Evolutionary conservation across 2,797 vertebrate species (phyloP).

Genomic region (Brachyalestes nurse): DNA sequence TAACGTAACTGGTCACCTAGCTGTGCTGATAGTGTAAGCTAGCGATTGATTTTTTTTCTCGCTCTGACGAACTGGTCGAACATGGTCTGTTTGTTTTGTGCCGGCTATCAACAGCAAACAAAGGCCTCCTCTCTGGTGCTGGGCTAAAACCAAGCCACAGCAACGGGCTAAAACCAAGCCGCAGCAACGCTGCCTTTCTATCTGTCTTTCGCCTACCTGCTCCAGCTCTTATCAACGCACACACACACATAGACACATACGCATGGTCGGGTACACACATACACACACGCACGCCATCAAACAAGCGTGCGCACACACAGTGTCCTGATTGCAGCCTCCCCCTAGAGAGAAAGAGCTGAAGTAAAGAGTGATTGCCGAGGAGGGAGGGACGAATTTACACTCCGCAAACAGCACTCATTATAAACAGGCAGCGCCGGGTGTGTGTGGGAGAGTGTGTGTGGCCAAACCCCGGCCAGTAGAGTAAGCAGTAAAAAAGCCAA

Average conservation of each 20-base stretch:
- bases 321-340: conserved; percentile 55
- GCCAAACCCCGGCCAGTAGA: conserved; percentile 52
- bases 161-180: conserved; percentile 12
- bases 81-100: not conserved
- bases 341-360: conserved; percentile 45
- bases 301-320: not conserved
- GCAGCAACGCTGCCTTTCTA: conserved; percentile 1
- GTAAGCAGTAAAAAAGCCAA: conserved; percentile 55
- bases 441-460: conserved; percentile 32
- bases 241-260: conserved; percentile 14
- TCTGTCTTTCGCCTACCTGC: conserved; percentile 39
- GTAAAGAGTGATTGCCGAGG: conserved; percentile 61
- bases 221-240: conserved; percentile 31
- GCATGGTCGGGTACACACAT: not conserved
- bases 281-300: conserved; percentile 1
- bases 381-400: conserved; percentile 60
- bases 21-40: too few species aligned
- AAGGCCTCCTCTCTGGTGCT: not conserved
- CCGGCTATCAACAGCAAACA: conserved; percentile 11
- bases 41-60: too few species aligned
- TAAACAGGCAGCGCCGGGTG: conserved; percentile 42
- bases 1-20: too few species aligned
- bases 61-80: too few species aligned
- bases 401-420: conserved; percentile 58
- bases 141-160: too few species aligned